Base-by-base conservation (phyloP, 2,113 vertebrate genomes). In the Thinocorus orbignyianus region DNA sequence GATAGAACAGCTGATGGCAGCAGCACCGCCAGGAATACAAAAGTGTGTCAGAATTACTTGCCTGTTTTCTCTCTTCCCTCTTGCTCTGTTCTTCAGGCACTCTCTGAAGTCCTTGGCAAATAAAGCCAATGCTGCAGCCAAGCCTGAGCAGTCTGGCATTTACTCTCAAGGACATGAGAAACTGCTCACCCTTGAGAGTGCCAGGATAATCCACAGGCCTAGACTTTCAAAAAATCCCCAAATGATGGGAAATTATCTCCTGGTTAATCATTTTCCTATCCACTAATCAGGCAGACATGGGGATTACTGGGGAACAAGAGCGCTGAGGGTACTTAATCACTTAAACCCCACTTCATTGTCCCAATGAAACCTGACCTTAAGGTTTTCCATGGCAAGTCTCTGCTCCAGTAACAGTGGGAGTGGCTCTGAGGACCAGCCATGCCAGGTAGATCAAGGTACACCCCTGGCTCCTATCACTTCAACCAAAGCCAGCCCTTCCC, bases 1-100 rank as follows among this genome's bases (percentile, higher is more conserved):
- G 95, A 96, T 96, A 94, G 95, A 97, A 96, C 97, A 97, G 95
- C 96, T 97, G 95, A 96, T 96, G 95, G 97, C 95, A 97, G 93
- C 95, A 95, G 86, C 74, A 96, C 95, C 57, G 13, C 94, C 83
- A 97, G 96, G 97, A 97, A 97, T 95, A 97, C 81, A 90, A 93
- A 97, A 94, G 94, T 71, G 74, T 96, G 90, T 94, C 94, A 96
- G 92, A 96, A 95, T 96, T 86, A 80, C 92, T 97, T 88, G 84
- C 92, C 95, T 97, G 81, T 94, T 95, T 92, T 95, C 87, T 62
- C 86, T 92, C 88, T 87, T 87, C 83, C 73, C 73, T 80, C 95
- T 90, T 52, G 72, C 71, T 96, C 95, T 95, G 84, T 85, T 96
- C 96, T 94, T 95, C 90, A 95, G 89, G 91, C 92, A 90, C 18